Base-by-base conservation (phyloP, 2,797 vertebrate species). In the Poeciliopsis turneri region DNA sequence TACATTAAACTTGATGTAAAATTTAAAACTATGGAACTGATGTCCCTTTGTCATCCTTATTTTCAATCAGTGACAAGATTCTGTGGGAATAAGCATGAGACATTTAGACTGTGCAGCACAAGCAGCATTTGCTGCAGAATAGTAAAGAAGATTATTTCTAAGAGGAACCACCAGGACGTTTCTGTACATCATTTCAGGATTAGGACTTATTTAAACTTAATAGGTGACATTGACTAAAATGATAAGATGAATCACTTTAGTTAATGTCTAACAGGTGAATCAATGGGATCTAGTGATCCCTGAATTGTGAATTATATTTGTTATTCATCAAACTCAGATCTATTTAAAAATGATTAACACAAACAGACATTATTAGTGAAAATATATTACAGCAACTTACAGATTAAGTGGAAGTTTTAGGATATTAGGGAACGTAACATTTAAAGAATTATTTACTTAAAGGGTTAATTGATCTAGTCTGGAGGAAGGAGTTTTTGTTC, bases 1-100 rank as follows among this genome's bases (percentile, higher is more conserved):
- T 92, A 39, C 55, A 86, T 83, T 73, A 80, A 70, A 30, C 59
- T 23, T 80, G 89, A 88, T 89, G 82, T 85, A 72, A 84, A 73
- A 77, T 64, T 76, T 75, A 77, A 83, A 80, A 90, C 81, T 89
- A 78, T 82, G 81, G 41, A 45, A 28, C 55, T 51, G 47, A 53
- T 8, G 72, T 70, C 46, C 28, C 66, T 10, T 45, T 36, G 72
- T 66, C 2, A 75, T 49, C 53, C 43, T 77, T 70, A 41, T 36
- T 49, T 57, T 30, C 33, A 59, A 73, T 74, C 77, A 59, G 82
- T 47, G 49, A 85, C 78, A 74, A 55, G n/a, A 41, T 68, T 47
- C 20, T 78, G 72, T 41, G 15, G 74, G 51, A 74, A 81, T 47
- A 61, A 74, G 78, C 41, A 0, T 18, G 43, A 47, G 70, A 47